Base-by-base conservation (phyloP, 1,140 invertebrate genomes). In the Cyclina sinensis region DNA sequence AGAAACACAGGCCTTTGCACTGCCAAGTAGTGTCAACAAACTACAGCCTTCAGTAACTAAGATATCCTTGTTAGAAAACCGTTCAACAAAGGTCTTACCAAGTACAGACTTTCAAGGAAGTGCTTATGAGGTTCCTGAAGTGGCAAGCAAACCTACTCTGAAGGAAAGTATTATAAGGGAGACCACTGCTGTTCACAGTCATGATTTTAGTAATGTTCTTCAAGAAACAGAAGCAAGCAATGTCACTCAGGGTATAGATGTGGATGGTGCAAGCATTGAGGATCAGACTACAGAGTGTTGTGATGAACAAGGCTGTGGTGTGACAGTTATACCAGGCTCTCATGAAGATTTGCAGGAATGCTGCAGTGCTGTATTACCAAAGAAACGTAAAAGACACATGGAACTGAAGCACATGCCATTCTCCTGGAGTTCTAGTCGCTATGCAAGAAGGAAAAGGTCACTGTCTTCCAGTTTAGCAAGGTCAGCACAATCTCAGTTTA, bases 321-420 rank as follows among this genome's bases (percentile, higher is more conserved):
- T 94, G n/a, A 93, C 91, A 7, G 87, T 93, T 12, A 93, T 93
- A 74, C 93, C 92, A 4, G 91, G 92, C 3, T 92, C 93, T 30
- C 92, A 93, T 74, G 91, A 92, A 82, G 62, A 86, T 27, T 91
- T 91, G 7, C 91, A 93, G 54, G 94, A 94, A 68, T 95, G 94
- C 84, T 95, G 94, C 87, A 93, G 90, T 91, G 90, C 93, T 21
- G 93, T 95, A 16, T 82, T 94, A 30, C 94, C 94, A 9, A 95
- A 95, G 86, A 94, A 94, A 73, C 90, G 94, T 18, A 94, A 94
- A 65, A 89, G 91, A 21, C 94, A 95, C 89, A 93, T 95, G 89
- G 93, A 94, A 73, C 91, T 85, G 24, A 94, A 94, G 48, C 94
- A 95, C 86, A 91, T 91, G 89, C 73, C 79, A 2, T 88, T 81